Evolutionary conservation across 2,113 vertebrate genomes (phyloP).

Genomic region (Myodes glareolus): DNA sequence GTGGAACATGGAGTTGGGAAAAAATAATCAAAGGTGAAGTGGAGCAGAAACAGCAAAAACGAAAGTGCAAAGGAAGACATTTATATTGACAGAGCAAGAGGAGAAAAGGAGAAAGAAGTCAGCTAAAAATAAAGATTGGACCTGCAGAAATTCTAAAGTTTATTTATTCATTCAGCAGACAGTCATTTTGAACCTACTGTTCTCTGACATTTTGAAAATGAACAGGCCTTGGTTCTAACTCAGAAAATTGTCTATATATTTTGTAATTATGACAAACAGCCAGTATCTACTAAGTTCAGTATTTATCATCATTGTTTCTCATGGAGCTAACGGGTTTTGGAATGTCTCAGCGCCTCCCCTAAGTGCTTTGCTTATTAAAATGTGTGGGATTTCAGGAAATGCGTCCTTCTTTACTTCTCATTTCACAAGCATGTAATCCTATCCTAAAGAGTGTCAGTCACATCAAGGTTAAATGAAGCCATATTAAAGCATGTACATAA

Average conservation of each 20-base stretch:
- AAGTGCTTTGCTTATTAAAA: not conserved
- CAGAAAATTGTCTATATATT: not conserved
- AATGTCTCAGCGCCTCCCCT: not conserved
- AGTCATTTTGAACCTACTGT: not conserved
- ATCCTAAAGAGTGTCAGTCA: not conserved
- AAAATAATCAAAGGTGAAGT: constrained; percentile 66
- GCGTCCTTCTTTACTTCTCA: not conserved
- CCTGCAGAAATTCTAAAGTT: not conserved
- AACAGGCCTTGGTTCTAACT: not conserved
- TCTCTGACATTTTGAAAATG: not conserved
- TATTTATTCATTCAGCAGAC: not conserved
- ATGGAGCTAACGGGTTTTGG: not conserved
- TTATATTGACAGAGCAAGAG: constrained; percentile 19
- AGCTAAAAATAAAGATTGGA: not conserved
- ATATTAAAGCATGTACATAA: not conserved
- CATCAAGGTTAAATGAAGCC: not conserved
- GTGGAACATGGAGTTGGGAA: constrained; percentile 46
- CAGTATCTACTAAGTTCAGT: not conserved
- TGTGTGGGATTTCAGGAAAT: not conserved
- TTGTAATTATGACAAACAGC: not conserved
- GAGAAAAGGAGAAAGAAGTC: not conserved
- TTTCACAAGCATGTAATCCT: not conserved
- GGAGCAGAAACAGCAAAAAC: constrained; percentile 65
- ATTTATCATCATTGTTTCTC: not conserved
- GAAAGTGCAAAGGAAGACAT: not conserved